These are phyloP conservation scores for Pogonognathellus flavescens DNA, from an alignment of 1,140 invertebrate genomes.

Conservation along the genomic window DNA sequence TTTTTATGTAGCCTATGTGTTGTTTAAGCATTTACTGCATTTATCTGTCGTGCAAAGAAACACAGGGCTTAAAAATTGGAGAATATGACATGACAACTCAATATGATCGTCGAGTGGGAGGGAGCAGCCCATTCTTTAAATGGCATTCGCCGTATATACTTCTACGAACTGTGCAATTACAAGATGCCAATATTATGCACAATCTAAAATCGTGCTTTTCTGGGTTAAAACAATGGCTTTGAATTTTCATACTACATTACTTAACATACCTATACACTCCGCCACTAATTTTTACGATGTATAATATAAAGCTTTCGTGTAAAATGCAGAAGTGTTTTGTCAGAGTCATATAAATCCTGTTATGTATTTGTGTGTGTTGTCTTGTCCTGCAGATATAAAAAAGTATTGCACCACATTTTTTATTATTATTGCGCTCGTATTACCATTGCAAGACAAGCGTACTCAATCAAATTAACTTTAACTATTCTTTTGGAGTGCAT, in stretches of 20 bases:
- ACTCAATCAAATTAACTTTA: conserved; percentile 13
- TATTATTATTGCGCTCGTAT: conserved; percentile 21
- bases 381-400: conserved; percentile 13
- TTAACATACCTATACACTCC: neutral
- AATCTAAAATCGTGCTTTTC: conserved; percentile 29
- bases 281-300: neutral
- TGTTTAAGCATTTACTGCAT: neutral
- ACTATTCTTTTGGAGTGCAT: neutral
- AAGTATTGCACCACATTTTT: conserved; percentile 38
- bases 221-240: conserved; percentile 45
- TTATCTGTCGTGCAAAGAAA: neutral
- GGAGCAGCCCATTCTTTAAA: conserved; percentile 42
- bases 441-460: neutral
- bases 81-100: conserved; percentile 23
- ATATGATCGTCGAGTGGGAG: conserved; percentile 20
- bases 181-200: neutral
- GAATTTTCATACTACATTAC: conserved; percentile 22
- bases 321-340: neutral
- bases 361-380: no score
- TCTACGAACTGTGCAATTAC: neutral
- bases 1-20: neutral
- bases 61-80: neutral
- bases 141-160: neutral
- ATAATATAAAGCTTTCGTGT: neutral
- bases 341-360: neutral